Percentiles rank a stretch among this genome's conserved stretches.
Conservation (phyloP, 2,888 invertebrate genomes). For the Erebia aethiops region DNA sequence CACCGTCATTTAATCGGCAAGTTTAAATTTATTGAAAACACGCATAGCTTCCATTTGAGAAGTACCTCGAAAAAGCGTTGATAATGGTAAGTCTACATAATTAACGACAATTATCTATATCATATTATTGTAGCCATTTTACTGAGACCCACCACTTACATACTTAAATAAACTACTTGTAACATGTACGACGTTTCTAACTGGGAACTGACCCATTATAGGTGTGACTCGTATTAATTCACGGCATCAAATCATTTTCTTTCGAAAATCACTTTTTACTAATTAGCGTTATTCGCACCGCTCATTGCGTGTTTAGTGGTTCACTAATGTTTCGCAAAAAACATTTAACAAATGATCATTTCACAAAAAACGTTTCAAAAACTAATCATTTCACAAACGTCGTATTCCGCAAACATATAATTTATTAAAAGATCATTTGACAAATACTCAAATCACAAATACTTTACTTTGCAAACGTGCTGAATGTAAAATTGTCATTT, state of each 20-base stretch:
- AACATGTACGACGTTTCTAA: slow-evolving; percentile 4
- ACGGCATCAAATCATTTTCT: slow-evolving; percentile 27
- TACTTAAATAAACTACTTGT: not conserved
- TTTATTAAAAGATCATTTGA: too few relatives aligned
- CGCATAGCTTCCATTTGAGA: not conserved
- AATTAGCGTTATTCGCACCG: slow-evolving; percentile 39
- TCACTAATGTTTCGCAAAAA: too few relatives aligned
- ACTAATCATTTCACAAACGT: too few relatives aligned
- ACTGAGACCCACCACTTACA: not conserved
- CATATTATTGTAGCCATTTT: slow-evolving; percentile 9
- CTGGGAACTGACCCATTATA: slow-evolving; percentile 20
- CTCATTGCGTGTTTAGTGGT: slow-evolving; percentile 33
- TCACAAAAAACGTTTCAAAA: too few relatives aligned
- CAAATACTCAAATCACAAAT: too few relatives aligned
- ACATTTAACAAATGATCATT: too few relatives aligned
- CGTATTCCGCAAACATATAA: too few relatives aligned
- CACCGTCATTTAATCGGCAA: not conserved
- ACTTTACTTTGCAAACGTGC: too few relatives aligned
- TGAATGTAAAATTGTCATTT: too few relatives aligned
- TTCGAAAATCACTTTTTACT: slow-evolving; percentile 35
- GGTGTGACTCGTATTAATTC: slow-evolving; percentile 17
- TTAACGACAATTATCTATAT: not conserved
- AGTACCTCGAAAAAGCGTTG: not conserved
- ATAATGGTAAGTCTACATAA: not conserved
- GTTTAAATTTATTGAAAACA: not conserved